Base-by-base conservation (phyloP, 2,888 invertebrate species). In the Polymixis lichenea region DNA sequence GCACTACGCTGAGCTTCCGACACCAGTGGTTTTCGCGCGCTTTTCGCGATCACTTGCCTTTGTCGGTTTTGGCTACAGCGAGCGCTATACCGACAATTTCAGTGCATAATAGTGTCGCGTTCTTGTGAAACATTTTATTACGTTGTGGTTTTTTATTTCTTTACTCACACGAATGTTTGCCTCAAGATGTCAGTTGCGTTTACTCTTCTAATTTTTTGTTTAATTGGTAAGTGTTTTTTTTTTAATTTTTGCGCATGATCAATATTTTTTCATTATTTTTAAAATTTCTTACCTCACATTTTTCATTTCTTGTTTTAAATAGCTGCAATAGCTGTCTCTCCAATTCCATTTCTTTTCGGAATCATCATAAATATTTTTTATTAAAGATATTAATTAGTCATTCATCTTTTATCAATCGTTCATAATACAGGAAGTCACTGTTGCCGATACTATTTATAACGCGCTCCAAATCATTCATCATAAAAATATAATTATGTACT, bases 11-110 rank as follows among this genome's bases (percentile, higher is more conserved):
- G 85, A 90, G 89, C 89, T 91, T 78, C 82, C 67, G 66, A 73
- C 74, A 87, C 83, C 90, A 93, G 94, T 95, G 88, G 88, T 91
- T 93, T 92, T 93, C 91, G 92, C 91, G 94, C 93, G 92, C 92
- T 94, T 95, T 95, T 93, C 92, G 91, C 89, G 91, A 89, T 83
- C 93, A 90, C 93, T 92, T 91, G 92, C 88, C 89, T 92, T 89
- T 79, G 75, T 72, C 66, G 85, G 72, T 82, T 87, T 84, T 70
- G 75, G 71, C 72, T 65, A 73, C 67, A 67, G 71, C 64, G 66
- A 60, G 65, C 61, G 74, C 11, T 71, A 22, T 64, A 56, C 28
- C 28, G 13, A 67, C 15, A 67, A 65, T 82, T 79, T 77, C 64
- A 75, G 83, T 72, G 72, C 55, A 68, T 51, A 58, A 72, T 56